These are phyloP conservation scores for Lepidochrysops patricia DNA, from an alignment of 2,888 invertebrate genomes.

Conservation along the genomic window DNA sequence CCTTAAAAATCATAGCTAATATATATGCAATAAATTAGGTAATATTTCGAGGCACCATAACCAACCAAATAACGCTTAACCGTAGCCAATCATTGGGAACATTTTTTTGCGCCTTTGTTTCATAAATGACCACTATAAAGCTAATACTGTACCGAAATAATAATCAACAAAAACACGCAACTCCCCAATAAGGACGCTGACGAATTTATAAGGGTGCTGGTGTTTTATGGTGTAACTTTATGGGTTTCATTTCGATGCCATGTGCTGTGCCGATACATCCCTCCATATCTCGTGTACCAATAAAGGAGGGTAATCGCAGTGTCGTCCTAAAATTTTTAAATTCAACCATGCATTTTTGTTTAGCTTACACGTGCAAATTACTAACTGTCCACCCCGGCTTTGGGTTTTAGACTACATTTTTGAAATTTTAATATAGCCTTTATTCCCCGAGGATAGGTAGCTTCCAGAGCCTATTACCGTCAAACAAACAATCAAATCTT, in stretches of 20 bases:
- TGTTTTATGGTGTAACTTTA: constrained; percentile 8
- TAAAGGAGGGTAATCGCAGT: not conserved
- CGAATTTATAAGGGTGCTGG: constrained; percentile 7
- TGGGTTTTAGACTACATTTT: too few species aligned
- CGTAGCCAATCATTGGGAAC: not conserved
- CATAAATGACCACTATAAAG: constrained; percentile 3
- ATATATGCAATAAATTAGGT: too few species aligned
- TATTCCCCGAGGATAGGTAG: too few species aligned
- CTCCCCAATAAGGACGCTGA: constrained; percentile 1
- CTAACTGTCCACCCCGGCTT: too few species aligned
- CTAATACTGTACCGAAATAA: not conserved
- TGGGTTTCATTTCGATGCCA: not conserved
- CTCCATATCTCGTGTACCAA: not conserved
- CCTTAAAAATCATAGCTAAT: too few species aligned
- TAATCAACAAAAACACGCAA: constrained; percentile 11
- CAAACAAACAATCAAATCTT: too few species aligned
- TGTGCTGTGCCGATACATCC: not conserved
- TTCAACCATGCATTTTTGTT: too few species aligned
- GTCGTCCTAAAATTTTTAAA: too few species aligned
- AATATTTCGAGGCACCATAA: too few species aligned
- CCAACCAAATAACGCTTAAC: not conserved
- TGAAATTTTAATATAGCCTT: too few species aligned
- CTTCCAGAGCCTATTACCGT: too few species aligned
- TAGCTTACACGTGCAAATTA: too few species aligned
- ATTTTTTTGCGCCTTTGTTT: not conserved